Percentiles rank a stretch among this genome's conserved stretches.
Conservation (phyloP, 2,113 vertebrate species). For the Xenotilapia leptura region DNA sequence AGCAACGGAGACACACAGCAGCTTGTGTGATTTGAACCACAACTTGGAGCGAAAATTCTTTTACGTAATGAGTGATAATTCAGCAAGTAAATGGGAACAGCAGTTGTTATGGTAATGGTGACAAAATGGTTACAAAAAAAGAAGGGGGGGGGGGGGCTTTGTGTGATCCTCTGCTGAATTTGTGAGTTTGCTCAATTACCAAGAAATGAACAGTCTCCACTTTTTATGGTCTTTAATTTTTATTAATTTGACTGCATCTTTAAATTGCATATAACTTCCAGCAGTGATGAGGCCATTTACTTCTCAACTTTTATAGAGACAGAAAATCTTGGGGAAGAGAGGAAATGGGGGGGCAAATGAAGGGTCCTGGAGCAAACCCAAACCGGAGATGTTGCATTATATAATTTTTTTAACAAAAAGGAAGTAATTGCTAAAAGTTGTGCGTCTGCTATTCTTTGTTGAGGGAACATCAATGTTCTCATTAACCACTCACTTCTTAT, state of each 20-base stretch:
- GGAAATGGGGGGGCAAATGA: not conserved
- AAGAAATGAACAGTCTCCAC: not conserved
- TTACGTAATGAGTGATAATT: not conserved
- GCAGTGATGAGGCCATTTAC: rapidly evolving
- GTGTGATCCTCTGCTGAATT: not conserved
- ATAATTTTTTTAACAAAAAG: not conserved
- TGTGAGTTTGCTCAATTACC: not conserved
- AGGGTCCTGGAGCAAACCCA: not conserved
- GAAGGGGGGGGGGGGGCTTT: rapidly evolving
- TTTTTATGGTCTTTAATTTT: not conserved
- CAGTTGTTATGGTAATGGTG: not conserved
- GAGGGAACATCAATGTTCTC: not conserved
- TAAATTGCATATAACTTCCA: rapidly evolving
- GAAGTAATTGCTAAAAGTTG: not conserved
- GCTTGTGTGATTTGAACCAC: not conserved
- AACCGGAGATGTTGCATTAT: not conserved
- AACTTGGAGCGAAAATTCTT: not conserved
- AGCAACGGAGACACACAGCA: conserved; percentile 2
- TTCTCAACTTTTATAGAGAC: not conserved
- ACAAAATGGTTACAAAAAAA: not conserved
- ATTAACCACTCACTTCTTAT: not conserved
- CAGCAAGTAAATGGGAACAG: not conserved
- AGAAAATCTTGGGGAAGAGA: not conserved
- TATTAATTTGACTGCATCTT: not conserved
- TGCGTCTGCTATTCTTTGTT: not conserved